Base-by-base conservation (phyloP, 2,888 invertebrate genomes). In the Drosophila siamana region DNA sequence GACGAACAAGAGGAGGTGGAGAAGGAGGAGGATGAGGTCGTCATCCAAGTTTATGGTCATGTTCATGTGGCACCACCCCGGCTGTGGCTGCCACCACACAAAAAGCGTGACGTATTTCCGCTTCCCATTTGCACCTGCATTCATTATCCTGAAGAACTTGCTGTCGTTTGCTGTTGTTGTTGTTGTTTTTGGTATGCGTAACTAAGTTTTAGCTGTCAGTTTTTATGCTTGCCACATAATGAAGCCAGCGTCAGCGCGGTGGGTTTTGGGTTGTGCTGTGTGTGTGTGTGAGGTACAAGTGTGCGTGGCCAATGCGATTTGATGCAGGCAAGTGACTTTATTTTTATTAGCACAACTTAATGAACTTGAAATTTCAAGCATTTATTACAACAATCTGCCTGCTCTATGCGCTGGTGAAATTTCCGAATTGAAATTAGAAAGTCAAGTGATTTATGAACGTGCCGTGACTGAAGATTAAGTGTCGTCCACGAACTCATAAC, bases 281-380 rank as follows among this genome's bases (percentile, higher is more conserved):
- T 33, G 30, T 33, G 36, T 9, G 36, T 36, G 13, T 36, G 36
- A 3, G 36, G 36, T 75, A 90, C 91, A 91, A 91, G 92, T 91
- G 91, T 82, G 89, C 91, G 89, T 90, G 64, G 71, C 89, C 82
- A 90, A 91, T 90, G 65, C 69, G 81, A 91, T 91, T 91, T 87
- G 72, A 85, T 83, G 82, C 88, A 90, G 77, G 82, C 81, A 69
- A 86, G 85, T 90, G 88, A 78, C 79, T 91, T 90, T 87, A 88
- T 89, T 88, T 77, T 78, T 82, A 88, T 88, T 89, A 86, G 86
- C 89, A 83, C 75, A 90, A 86, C 82, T 90, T 89, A 88, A 90
- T 90, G 90, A 87, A 89, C 81, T 87, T 66, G 90, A 90, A 88
- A 77, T 56, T 77, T 69, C 28, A 70, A 76, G 63, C 86, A 90